Base-by-base conservation (phyloP, 2,113 vertebrate species). In the Hippoglossus stenolepis region DNA sequence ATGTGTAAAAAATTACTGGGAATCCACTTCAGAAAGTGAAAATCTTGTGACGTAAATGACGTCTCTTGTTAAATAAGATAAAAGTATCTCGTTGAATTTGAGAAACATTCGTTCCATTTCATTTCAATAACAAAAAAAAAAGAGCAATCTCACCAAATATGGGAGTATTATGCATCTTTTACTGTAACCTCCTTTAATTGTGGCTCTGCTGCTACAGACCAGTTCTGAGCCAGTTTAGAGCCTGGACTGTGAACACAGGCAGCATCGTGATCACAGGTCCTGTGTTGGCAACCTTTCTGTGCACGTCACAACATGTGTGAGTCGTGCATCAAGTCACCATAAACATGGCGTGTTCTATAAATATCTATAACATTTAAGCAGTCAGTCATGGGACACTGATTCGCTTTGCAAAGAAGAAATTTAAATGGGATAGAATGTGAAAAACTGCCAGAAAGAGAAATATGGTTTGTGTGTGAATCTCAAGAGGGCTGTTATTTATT, bases 101-200 rank as follows among this genome's bases (percentile, higher is more conserved):
- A 31, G 28, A 6, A 31, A 7, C 28, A 31, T 6, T 31, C 28
- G 5, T 31, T 31, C 28, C 28, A 31, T 31, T 31, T 31, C 28
- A 6, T 31, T 7, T 31, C 28, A 31, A 31, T 31, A 31, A 0
- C 0, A 31, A 17, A 12, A 47, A 14, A 15, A 47, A 15, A 15
- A 47, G 14, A 15, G 14, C 0, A 47, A 14, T 15, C 45, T 14
- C 15, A 14, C 15, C 45, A 47, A 47, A 47, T 47, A 47, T 47
- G 2, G 15, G 4, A 2, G n/a, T 51, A 2, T 51, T 38, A 26
- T 20, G 45, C 45, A 47, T 15, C 45, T 17, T 47, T 70, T 51
- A 73, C 31, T 75, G 49, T 65, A 73, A 28, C 28, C 10, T 63
- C 43, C 61, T 63, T 17, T 70, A 24, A 77, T 59, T 74, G 28